These are phyloP conservation scores for Megaceryle alcyon DNA, from an alignment of 2,797 vertebrate species.

Conservation along the genomic window DNA sequence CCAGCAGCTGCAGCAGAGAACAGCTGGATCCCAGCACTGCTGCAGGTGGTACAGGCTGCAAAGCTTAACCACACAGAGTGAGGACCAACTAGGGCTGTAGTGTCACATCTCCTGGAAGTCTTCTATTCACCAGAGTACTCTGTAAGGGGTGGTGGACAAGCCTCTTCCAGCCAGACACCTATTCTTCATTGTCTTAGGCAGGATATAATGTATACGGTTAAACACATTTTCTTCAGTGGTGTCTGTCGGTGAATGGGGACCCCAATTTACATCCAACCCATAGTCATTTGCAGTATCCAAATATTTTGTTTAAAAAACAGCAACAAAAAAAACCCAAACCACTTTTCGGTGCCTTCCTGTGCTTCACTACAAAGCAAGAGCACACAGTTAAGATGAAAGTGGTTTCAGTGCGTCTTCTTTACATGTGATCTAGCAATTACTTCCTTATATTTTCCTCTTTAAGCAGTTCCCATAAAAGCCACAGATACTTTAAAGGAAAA, in stretches of 20 bases:
- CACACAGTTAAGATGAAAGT: neutral
- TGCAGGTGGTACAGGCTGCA: neutral
- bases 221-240: neutral
- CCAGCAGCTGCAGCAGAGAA: neutral
- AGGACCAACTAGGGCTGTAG: neutral
- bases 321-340: neutral
- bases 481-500: neutral
- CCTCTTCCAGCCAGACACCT: neutral
- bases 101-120: neutral
- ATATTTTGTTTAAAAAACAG: neutral
- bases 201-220: neutral
- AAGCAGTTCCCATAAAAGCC: neutral
- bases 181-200: neutral
- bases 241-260: neutral
- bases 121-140: neutral
- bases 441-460: neutral
- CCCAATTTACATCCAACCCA: neutral
- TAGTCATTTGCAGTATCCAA: neutral
- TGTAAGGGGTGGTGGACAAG: neutral
- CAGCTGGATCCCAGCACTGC: neutral
- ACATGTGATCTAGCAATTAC: neutral
- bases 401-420: neutral
- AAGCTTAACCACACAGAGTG: fast-evolving
- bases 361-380: neutral
- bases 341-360: neutral